Percentiles rank a stretch among this genome's conserved stretches.
These are phyloP conservation scores for Callorhinus ursinus DNA, from an alignment of 2,113 vertebrate genomes.

Conservation along the genomic window DNA sequence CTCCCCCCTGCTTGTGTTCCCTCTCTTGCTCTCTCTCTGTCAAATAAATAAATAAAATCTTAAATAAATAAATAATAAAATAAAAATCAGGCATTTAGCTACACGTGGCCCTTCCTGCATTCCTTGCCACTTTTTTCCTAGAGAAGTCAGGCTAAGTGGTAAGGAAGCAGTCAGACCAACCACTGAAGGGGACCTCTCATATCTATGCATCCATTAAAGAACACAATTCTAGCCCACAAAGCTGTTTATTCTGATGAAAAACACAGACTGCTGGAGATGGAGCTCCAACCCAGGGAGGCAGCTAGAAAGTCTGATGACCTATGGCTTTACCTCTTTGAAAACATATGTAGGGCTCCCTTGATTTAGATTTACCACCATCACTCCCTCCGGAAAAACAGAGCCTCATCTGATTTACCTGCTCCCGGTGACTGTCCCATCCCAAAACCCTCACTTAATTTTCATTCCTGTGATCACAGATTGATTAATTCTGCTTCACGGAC, in stretches of 20 bases:
- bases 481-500: constrained; percentile 23
- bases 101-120: background rate
- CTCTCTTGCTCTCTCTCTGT: no score
- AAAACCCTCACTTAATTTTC: constrained; percentile 35
- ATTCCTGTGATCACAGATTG: constrained; percentile 29
- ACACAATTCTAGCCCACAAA: background rate
- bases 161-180: background rate
- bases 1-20: no score
- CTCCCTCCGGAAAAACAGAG: background rate
- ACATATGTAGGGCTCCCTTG: background rate
- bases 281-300: background rate
- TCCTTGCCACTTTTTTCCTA: background rate
- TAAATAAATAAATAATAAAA: no score
- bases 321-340: background rate
- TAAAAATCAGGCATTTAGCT: background rate
- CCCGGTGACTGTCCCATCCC: background rate
- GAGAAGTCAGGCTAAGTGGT: background rate
- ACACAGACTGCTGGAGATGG: background rate
- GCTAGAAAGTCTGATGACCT: background rate
- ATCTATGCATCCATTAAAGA: background rate
- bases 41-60: no score
- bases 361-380: background rate
- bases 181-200: background rate
- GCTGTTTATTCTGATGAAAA: background rate
- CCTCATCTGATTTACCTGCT: background rate